Conservation (phyloP, 2,888 invertebrate genomes). For the Catonia carolina region DNA sequence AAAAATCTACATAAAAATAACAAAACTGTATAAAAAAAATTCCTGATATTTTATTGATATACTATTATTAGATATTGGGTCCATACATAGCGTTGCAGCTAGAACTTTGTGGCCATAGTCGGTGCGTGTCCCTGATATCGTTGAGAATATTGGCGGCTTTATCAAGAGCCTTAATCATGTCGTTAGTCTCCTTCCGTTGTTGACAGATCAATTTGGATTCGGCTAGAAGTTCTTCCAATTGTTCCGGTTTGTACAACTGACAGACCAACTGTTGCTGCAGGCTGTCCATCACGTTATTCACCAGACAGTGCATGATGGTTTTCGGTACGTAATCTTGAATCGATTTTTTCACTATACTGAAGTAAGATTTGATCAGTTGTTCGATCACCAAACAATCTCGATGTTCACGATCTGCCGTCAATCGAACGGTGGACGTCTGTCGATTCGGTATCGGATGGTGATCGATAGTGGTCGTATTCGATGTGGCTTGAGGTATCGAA, state of each 20-base stretch:
- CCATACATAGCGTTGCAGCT: too few relatives aligned
- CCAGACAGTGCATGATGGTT: conserved; percentile 59
- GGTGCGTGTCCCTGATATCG: too few relatives aligned
- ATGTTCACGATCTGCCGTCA: neutral
- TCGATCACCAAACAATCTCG: conserved; percentile 39
- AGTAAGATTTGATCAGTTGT: conserved; percentile 54
- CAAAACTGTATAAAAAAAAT: too few relatives aligned
- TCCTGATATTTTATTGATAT: too few relatives aligned
- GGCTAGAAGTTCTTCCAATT: conserved; percentile 49
- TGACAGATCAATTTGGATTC: conserved; percentile 52
- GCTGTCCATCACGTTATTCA: conserved; percentile 56
- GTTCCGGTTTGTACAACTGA: conserved; percentile 52
- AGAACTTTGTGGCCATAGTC: too few relatives aligned
- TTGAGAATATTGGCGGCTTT: conserved; percentile 12
- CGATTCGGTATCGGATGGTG: too few relatives aligned
- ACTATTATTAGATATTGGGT: too few relatives aligned
- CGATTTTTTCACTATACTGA: conserved; percentile 54
- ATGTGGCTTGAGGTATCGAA: too few relatives aligned
- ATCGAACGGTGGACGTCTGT: too few relatives aligned
- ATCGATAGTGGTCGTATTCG: too few relatives aligned
- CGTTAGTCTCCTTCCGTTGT: conserved; percentile 17
- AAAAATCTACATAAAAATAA: too few relatives aligned
- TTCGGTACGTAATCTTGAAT: conserved; percentile 60
- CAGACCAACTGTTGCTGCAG: conserved; percentile 57
- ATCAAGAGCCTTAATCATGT: conserved; percentile 5